These are phyloP conservation scores for Neofelis nebulosa DNA, from an alignment of 2,113 vertebrate species.

Conservation along the genomic window DNA sequence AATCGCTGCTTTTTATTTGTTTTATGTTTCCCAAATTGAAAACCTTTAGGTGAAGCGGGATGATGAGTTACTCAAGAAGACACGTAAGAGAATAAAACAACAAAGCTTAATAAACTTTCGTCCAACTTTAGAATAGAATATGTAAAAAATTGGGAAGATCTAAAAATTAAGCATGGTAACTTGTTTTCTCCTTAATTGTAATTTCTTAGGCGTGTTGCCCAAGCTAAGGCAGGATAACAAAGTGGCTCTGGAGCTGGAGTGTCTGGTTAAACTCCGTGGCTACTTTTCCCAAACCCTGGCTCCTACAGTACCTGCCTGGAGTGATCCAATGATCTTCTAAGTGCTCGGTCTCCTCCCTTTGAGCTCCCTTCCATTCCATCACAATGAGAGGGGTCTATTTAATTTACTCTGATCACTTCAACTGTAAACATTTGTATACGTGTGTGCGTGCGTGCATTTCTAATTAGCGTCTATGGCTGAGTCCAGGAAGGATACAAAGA, in stretches of 20 bases:
- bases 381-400: not conserved
- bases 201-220: not conserved
- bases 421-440: rapidly evolving
- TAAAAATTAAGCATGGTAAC: not conserved
- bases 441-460: not conserved
- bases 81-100: not conserved
- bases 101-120: not conserved
- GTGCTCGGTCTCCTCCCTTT: not conserved
- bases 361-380: rapidly evolving
- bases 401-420: not conserved
- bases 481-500: not conserved
- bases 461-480: not conserved
- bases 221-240: not conserved
- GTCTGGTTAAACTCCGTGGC: not conserved
- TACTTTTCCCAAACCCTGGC: not conserved
- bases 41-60: not conserved
- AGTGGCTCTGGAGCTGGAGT: not conserved
- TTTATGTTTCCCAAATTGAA: not conserved
- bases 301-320: not conserved
- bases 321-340: rapidly evolving
- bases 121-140: not conserved
- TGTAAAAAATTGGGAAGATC: not conserved
- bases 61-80: not conserved
- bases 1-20: not conserved
- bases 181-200: not conserved